phyloP scores from a whole-genome alignment of 1,140 invertebrate species.

The Drosophila pseudoananassae region DNA sequence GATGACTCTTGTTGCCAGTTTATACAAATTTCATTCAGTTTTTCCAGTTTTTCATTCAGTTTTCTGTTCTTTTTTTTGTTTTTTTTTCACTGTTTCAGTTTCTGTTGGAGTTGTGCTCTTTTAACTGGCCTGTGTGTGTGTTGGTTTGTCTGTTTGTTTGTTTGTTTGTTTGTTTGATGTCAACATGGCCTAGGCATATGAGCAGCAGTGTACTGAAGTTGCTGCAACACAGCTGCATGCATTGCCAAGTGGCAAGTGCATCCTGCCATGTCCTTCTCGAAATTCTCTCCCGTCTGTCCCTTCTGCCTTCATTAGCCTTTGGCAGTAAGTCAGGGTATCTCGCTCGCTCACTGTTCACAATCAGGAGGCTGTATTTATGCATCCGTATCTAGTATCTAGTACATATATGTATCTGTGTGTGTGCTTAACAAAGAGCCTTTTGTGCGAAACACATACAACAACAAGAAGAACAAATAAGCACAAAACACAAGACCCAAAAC shows the following conservation, averaged over 20 bases:
- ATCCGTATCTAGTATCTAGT: slow-evolving; percentile 2
- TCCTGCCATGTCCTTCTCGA: slow-evolving; percentile 47
- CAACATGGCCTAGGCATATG: slow-evolving; percentile 61
- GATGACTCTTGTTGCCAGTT: slow-evolving; percentile 35
- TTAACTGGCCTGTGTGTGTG: slow-evolving; percentile 51
- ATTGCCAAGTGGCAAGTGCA: slow-evolving; percentile 70
- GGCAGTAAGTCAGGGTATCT: slow-evolving; percentile 74
- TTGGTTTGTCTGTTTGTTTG: slow-evolving; percentile 43
- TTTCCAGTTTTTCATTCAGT: slow-evolving; percentile 27
- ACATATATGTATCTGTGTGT: slow-evolving; percentile 27
- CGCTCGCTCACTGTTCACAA: slow-evolving; percentile 31
- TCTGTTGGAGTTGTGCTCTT: slow-evolving; percentile 54
- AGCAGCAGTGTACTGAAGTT: slow-evolving; percentile 22
- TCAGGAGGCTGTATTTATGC: neutral
- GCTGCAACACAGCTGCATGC: slow-evolving; percentile 31
- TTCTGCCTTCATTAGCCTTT: slow-evolving; percentile 76
- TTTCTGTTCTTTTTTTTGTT: slow-evolving; percentile 22
- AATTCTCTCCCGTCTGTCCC: slow-evolving; percentile 8
- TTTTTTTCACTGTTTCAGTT: slow-evolving; percentile 29
- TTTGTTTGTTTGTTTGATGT: slow-evolving; percentile 75
- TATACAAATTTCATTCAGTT: slow-evolving; percentile 53
- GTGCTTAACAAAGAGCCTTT: slow-evolving; percentile 67
- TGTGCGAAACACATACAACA: slow-evolving; percentile 20
- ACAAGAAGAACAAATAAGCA: neutral
- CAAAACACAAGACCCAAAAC: slow-evolving; percentile 14